phyloP scores from a whole-genome alignment of 1,140 invertebrate species.

The Tribolium castaneum region DNA sequence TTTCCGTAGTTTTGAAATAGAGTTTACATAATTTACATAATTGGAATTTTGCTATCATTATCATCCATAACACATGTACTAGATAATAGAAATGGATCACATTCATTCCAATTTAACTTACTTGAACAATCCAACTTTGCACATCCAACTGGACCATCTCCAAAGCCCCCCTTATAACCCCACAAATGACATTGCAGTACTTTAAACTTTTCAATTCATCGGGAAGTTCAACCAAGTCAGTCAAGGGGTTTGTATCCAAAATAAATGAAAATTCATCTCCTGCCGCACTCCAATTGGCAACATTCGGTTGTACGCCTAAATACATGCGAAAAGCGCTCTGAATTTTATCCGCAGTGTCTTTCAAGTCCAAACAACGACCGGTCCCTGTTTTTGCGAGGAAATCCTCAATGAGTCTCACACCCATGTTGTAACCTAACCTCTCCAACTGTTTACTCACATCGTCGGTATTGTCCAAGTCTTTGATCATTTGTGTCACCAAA shows the following conservation, averaged over 20 bases:
- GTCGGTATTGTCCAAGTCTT: slow-evolving; percentile 97
- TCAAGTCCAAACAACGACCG: slow-evolving; percentile 92
- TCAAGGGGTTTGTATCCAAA: slow-evolving; percentile 94
- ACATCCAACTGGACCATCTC: slow-evolving; percentile 94
- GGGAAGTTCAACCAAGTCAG: slow-evolving; percentile 99
- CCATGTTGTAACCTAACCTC: slow-evolving; percentile 98
- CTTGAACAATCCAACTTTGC: slow-evolving; percentile 82
- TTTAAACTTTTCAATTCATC: slow-evolving; percentile 90
- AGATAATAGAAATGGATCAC: too few relatives aligned
- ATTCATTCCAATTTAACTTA: background rate
- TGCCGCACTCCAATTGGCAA: slow-evolving; percentile 92
- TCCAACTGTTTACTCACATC: slow-evolving; percentile 96
- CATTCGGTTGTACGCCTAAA: slow-evolving; percentile 88
- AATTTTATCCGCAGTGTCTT: slow-evolving; percentile 97
- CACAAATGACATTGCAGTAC: slow-evolving; percentile 95
- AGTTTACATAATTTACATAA: too few relatives aligned
- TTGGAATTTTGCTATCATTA: too few relatives aligned
- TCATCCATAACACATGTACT: too few relatives aligned
- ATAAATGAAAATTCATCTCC: slow-evolving; percentile 97
- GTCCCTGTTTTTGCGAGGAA: slow-evolving; percentile 93
- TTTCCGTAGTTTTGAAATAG: too few relatives aligned
- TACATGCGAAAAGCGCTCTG: slow-evolving; percentile 88
- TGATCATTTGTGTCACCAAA: slow-evolving; percentile 94
- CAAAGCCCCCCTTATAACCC: slow-evolving; percentile 92
- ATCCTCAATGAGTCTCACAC: slow-evolving; percentile 96